A percentile compares a stretch with the other conserved stretches of the same genome.
Conservation (phyloP, 2,797 vertebrate species). For the Eupleurogrammus muticus region DNA sequence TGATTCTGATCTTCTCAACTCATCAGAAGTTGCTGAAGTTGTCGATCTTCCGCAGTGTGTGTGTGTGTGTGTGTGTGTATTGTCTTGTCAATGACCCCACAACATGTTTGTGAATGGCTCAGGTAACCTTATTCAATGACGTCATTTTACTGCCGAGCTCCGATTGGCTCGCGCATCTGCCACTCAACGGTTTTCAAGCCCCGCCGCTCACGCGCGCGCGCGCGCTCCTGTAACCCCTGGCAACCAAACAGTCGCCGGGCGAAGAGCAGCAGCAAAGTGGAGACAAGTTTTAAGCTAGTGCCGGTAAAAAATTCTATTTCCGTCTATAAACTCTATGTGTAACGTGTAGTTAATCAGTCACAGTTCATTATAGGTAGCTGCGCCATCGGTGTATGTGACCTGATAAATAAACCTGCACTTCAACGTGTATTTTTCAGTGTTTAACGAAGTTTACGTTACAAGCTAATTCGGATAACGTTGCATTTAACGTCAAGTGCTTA, state of each 20-base stretch:
- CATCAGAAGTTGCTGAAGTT: accelerated
- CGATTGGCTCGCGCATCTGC: slow-evolving; percentile 57
- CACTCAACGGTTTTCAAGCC: neutral
- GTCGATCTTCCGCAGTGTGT: neutral
- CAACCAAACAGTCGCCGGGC: slow-evolving; percentile 63
- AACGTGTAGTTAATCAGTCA: accelerated
- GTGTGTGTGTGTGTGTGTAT: too few relatives aligned
- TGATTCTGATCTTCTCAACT: too few relatives aligned
- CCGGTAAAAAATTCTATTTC: slow-evolving; percentile 44
- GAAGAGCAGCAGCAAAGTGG: too few relatives aligned
- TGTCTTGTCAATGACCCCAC: neutral
- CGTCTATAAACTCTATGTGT: neutral
- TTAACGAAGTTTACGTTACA: neutral
- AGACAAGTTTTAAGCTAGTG: slow-evolving; percentile 3
- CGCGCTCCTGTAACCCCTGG: slow-evolving; percentile 61
- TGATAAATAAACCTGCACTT: neutral
- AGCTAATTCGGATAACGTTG: neutral
- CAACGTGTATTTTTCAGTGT: neutral
- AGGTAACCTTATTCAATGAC: neutral
- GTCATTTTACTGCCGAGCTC: neutral
- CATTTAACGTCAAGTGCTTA: neutral
- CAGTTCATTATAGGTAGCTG: accelerated
- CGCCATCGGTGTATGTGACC: too few relatives aligned
- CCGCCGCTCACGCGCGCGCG: neutral
- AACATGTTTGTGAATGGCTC: neutral